Conservation (phyloP, 2,888 invertebrate species). For the Sepioteuthis lessoniana region DNA sequence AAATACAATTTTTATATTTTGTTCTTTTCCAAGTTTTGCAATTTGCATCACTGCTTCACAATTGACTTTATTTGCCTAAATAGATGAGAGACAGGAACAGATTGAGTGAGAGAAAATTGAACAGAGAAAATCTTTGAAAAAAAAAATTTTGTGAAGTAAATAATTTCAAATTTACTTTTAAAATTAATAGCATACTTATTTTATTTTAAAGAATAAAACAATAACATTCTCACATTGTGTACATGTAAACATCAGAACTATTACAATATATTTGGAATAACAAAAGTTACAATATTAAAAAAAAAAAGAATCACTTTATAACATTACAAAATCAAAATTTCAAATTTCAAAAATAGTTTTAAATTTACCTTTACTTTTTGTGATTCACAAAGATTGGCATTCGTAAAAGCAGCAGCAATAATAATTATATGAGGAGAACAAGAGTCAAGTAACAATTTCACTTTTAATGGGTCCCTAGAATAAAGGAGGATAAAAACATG, state of each 20-base stretch:
- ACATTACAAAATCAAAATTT: too few relatives aligned
- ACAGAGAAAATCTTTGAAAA: too few relatives aligned
- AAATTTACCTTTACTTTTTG: neutral
- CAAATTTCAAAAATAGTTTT: neutral
- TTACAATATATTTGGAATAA: too few relatives aligned
- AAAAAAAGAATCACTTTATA: too few relatives aligned
- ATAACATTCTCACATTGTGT: too few relatives aligned
- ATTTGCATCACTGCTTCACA: neutral
- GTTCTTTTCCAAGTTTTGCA: neutral
- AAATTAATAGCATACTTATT: too few relatives aligned
- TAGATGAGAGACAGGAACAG: neutral
- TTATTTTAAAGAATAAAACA: too few relatives aligned
- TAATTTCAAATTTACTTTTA: too few relatives aligned
- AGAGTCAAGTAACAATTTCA: neutral
- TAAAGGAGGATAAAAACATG: neutral
- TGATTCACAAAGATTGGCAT: slow-evolving; percentile 23
- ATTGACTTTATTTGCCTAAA: neutral
- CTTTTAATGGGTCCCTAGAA: neutral
- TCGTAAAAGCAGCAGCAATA: neutral
- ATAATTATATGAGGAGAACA: slow-evolving; percentile 43
- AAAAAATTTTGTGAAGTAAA: too few relatives aligned
- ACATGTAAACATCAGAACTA: too few relatives aligned
- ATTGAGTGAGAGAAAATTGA: neutral
- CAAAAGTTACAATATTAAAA: too few relatives aligned
- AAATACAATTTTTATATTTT: neutral